Evolutionary conservation across 2,797 vertebrate species (phyloP), one percentile per base, ranked within the genome.

Genomic region (Lates japonicus): DNA sequence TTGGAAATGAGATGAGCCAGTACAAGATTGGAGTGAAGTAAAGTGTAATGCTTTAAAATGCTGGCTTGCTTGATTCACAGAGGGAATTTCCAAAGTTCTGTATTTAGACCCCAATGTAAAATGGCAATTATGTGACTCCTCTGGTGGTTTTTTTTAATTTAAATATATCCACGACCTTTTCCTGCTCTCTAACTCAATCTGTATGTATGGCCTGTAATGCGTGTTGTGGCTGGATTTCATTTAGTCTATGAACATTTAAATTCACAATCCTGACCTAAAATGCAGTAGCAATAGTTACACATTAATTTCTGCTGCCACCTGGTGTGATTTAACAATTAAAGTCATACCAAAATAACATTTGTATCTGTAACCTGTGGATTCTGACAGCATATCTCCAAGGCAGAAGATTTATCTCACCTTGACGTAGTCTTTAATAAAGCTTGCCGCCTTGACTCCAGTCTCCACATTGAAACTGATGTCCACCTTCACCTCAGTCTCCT

Each of bases 381-480:
- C 58, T 61, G 37, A 31, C 46, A 49, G 52, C 20, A 5, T 8
- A 14, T n/a, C 0, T 19, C 42, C 9, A 4, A 13, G 3, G 1
- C 12, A 29, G 16, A 59, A 35, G 25, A 10, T 11, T 2, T 11
- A 6, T 31, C 85, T 86, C 73, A 99, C 98, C 97, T 98, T 97
- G 82, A 98, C 96, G 67, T 97, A 98, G 76, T 97, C 98, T 94
- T 98, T 98, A 88, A 99, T 99, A 93, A 99, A 97, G 88, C 95
- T 96, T 20, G 98, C 98, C 62, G 98, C 97, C 94, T 97, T 98
- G 74, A 99, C 98, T 31, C 98, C 98, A 22, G 97, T 98, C 95
- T 98, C 97, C 83, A 99, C 97, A 54, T 99, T 99, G 90, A 99
- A 99, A 93, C 98, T 99, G 93, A 99, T 99, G 95, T 99, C 98